Conservation (phyloP, 2,113 vertebrate genomes). For the Corythaixoides concolor region DNA sequence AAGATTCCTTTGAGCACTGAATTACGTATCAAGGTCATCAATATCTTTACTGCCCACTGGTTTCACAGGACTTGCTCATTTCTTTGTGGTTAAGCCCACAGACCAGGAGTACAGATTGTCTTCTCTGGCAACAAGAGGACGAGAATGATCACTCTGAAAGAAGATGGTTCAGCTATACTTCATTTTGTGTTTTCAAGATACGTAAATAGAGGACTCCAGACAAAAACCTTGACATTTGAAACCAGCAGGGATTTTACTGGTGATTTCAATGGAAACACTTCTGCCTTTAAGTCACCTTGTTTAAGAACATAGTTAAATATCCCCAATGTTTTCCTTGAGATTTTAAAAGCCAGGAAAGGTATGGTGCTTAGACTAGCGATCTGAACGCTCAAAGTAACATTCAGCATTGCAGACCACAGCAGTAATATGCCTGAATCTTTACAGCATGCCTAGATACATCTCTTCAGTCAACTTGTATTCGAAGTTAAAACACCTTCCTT, state of each 20-base stretch:
- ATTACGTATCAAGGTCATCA: background rate
- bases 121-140: background rate
- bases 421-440: background rate
- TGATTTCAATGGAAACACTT: background rate
- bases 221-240: background rate
- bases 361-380: background rate
- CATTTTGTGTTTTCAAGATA: background rate
- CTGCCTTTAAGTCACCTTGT: background rate
- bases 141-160: background rate
- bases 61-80: background rate
- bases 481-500: background rate
- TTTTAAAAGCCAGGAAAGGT: background rate
- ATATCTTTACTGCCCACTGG: background rate
- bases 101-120: background rate
- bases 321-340: background rate
- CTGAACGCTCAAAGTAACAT: accelerated
- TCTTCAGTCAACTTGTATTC: background rate
- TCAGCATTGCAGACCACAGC: background rate
- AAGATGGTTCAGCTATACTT: background rate
- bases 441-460: background rate
- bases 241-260: background rate
- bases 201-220: background rate
- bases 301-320: background rate
- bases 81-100: background rate
- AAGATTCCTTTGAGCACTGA: background rate